A percentile compares a stretch with the other conserved stretches of the same genome.
Evolutionary conservation across 2,888 invertebrate species (phyloP).

Genomic region (Pyralis farinalis): DNA sequence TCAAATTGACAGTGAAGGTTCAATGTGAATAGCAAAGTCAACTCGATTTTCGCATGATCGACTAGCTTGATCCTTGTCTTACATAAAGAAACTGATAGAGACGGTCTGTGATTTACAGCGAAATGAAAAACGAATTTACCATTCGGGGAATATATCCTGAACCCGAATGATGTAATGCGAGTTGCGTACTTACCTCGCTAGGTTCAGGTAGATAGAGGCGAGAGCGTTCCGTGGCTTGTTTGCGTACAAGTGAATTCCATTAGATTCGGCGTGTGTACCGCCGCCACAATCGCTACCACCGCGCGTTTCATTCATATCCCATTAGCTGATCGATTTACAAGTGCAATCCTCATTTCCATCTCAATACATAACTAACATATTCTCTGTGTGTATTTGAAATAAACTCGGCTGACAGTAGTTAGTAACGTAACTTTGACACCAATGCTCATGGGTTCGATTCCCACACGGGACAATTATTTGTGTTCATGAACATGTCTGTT

Average conservation of each 20-base stretch:
- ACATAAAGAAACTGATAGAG: conserved; percentile 14
- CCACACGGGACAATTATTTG: too few relatives aligned
- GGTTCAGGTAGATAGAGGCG: conserved; percentile 39
- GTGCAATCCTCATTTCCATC: conserved; percentile 58
- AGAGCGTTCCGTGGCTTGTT: conserved; percentile 69
- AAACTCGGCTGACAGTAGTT: too few relatives aligned
- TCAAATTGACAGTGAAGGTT: conserved; percentile 16
- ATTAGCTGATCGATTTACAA: conserved; percentile 76
- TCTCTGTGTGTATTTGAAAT: too few relatives aligned
- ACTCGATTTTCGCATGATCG: conserved; percentile 14
- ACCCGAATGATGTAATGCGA: conserved; percentile 32
- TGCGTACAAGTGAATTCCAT: conserved; percentile 80
- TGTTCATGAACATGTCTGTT: too few relatives aligned
- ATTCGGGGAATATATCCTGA: conserved; percentile 17
- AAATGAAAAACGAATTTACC: conserved; percentile 23
- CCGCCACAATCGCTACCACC: conserved; percentile 58
- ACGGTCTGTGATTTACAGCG: conserved; percentile 15
- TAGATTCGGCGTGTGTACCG: conserved; percentile 69
- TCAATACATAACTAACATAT: neutral
- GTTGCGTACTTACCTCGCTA: conserved; percentile 40
- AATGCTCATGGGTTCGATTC: too few relatives aligned
- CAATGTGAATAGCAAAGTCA: conserved; percentile 13
- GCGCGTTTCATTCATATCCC: conserved; percentile 74
- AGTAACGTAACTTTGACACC: too few relatives aligned
- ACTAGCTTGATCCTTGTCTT: conserved; percentile 15